phyloP scores from a whole-genome alignment of 2,797 vertebrate species.

The Aeoliscus strigatus region DNA sequence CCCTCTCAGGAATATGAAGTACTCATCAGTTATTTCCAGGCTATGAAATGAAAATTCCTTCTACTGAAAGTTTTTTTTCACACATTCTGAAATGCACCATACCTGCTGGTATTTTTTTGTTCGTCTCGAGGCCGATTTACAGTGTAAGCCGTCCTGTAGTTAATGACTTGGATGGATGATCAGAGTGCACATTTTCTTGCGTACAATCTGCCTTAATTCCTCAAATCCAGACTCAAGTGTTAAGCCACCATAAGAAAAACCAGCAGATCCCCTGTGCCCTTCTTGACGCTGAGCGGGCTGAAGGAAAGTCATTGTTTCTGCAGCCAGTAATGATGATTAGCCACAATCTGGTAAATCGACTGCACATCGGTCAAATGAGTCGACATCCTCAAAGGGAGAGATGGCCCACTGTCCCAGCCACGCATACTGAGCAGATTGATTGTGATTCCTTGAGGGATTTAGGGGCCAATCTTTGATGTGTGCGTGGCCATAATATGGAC shows the following conservation, averaged over 20 bases:
- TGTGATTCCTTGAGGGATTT: slow-evolving; percentile 59
- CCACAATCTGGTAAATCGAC: slow-evolving; percentile 77
- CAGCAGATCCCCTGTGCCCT: slow-evolving; percentile 66
- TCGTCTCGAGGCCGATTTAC: slow-evolving; percentile 20
- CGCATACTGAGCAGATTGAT: slow-evolving; percentile 71
- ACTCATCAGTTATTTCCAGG: slow-evolving; percentile 35
- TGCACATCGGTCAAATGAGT: slow-evolving; percentile 78
- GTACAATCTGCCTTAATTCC: slow-evolving; percentile 64
- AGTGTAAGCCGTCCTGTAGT: slow-evolving; percentile 23
- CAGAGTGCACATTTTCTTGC: slow-evolving; percentile 63
- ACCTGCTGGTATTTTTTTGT: slow-evolving; percentile 16
- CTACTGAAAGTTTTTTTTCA: slow-evolving; percentile 9
- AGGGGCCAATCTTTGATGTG: slow-evolving; percentile 60
- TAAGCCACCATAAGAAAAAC: slow-evolving; percentile 64
- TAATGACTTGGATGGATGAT: slow-evolving; percentile 60
- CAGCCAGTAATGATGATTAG: slow-evolving; percentile 76
- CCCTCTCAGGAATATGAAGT: slow-evolving; percentile 22
- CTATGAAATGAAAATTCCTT: slow-evolving; percentile 26
- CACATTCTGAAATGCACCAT: slow-evolving; percentile 4
- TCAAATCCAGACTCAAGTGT: slow-evolving; percentile 65
- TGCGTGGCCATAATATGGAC: slow-evolving; percentile 61
- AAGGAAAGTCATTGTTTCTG: slow-evolving; percentile 77
- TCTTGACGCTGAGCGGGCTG: slow-evolving; percentile 68
- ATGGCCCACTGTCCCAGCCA: slow-evolving; percentile 61
- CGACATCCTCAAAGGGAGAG: slow-evolving; percentile 72